A percentile compares a stretch with the other conserved stretches of the same genome.
These are phyloP conservation scores for Helostoma temminkii DNA, from an alignment of 2,797 vertebrate species.

Conservation along the genomic window DNA sequence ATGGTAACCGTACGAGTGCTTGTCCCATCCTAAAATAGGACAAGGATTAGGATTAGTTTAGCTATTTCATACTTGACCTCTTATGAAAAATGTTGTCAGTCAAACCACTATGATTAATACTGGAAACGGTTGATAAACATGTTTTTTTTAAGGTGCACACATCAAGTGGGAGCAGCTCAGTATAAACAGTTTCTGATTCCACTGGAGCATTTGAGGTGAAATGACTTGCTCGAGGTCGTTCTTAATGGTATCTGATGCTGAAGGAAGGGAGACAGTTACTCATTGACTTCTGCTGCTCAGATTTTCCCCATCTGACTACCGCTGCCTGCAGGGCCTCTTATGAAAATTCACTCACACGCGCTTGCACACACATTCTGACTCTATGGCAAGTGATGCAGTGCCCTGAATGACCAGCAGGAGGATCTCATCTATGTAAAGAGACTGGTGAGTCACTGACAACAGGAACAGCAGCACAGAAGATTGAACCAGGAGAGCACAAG, in stretches of 20 bases:
- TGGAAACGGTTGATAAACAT: background rate
- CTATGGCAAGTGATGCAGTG: slow-evolving; percentile 29
- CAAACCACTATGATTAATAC: background rate
- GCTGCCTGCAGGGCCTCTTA: slow-evolving; percentile 28
- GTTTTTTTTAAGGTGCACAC: background rate
- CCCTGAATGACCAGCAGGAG: slow-evolving; percentile 62
- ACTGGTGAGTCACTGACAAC: slow-evolving; percentile 74
- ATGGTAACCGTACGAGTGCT: slow-evolving; percentile 99
- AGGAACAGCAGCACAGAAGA: slow-evolving; percentile 75
- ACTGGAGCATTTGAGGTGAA: slow-evolving; percentile 28
- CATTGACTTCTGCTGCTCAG: slow-evolving; percentile 54
- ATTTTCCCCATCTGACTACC: slow-evolving; percentile 53
- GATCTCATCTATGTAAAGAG: slow-evolving; percentile 45
- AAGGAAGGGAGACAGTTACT: slow-evolving; percentile 48
- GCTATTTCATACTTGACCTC: slow-evolving; percentile 30
- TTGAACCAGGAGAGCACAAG: slow-evolving; percentile 52
- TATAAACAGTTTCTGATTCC: slow-evolving; percentile 8
- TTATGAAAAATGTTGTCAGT: slow-evolving; percentile 19
- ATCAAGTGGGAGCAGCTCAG: slow-evolving; percentile 15
- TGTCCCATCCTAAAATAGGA: slow-evolving; percentile 91
- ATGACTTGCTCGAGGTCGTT: slow-evolving; percentile 4
- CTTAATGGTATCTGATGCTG: background rate
- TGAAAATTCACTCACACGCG: slow-evolving; percentile 24
- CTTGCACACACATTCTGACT: background rate
- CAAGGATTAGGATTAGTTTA: slow-evolving; percentile 56